Evolutionary conservation across 2,113 vertebrate genomes (phyloP).

Genomic region (Cynopterus brachyotis): DNA sequence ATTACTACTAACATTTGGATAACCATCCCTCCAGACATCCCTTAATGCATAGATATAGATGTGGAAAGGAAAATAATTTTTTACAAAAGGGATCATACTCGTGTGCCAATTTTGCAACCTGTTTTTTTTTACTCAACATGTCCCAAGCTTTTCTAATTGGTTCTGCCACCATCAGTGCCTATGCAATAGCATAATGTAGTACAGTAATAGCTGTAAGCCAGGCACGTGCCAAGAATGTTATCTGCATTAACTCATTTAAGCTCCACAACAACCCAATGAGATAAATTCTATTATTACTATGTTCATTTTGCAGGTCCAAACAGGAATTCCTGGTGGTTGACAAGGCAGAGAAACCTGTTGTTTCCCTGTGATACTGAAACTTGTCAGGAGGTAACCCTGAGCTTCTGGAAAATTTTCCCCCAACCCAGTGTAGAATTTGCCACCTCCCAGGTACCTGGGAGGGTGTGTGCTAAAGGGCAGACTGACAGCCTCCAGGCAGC

Average conservation of each 20-base stretch:
- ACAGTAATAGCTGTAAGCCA: neutral
- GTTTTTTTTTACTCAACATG: neutral
- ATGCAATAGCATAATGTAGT: neutral
- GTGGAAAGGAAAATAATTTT: constrained; percentile 60
- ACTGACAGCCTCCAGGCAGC: neutral
- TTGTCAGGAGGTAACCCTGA: neutral
- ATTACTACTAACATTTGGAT: constrained; percentile 1
- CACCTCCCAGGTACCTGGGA: neutral
- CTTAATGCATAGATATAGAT: neutral
- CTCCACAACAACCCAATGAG: neutral
- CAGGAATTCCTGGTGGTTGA: neutral
- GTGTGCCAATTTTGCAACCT: constrained; percentile 27
- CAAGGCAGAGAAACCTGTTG: neutral
- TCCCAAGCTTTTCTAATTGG: constrained; percentile 37
- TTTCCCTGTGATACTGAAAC: neutral
- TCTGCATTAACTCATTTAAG: neutral
- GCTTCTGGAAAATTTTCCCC: neutral
- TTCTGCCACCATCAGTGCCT: neutral
- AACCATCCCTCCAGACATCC: neutral
- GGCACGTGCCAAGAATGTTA: neutral
- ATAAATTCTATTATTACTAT: neutral
- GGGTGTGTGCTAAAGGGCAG: neutral
- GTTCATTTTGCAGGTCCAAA: neutral
- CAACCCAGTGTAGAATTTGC: neutral
- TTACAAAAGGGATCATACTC: constrained; percentile 1